Evolutionary conservation across 2,888 invertebrate genomes (phyloP).

Genomic region (Drosophila melanosoma): DNA sequence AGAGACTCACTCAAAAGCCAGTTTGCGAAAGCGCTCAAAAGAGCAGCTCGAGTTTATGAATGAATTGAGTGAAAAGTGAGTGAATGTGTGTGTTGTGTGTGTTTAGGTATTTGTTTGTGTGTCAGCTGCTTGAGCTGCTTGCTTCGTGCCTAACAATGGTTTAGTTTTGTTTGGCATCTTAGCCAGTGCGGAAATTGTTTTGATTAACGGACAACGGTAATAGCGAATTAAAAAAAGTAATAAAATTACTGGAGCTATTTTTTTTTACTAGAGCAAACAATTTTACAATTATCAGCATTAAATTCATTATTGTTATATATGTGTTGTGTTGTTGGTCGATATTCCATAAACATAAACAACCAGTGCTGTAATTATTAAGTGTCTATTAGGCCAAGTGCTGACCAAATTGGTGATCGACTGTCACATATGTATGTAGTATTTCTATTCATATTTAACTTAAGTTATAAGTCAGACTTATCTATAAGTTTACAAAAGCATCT

Average conservation of each 20-base stretch:
- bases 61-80: slow-evolving; percentile 62
- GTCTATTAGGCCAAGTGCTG: slow-evolving; percentile 24
- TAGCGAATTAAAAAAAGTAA: slow-evolving; percentile 32
- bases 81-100: slow-evolving; percentile 10
- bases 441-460: background rate
- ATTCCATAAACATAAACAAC: slow-evolving; percentile 27
- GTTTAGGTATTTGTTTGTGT: background rate
- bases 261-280: slow-evolving; percentile 62
- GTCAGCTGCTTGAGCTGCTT: slow-evolving; percentile 46
- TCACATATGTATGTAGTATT: slow-evolving; percentile 27
- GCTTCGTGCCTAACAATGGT: slow-evolving; percentile 54
- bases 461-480: slow-evolving; percentile 17
- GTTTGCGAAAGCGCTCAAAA: slow-evolving; percentile 47
- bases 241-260: slow-evolving; percentile 42
- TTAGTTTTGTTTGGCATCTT: slow-evolving; percentile 73
- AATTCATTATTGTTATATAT: slow-evolving; percentile 28
- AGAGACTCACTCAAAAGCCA: slow-evolving; percentile 48
- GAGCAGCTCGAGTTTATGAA: slow-evolving; percentile 61
- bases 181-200: slow-evolving; percentile 74
- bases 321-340: background rate
- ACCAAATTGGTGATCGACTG: slow-evolving; percentile 17
- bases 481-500: slow-evolving; percentile 3
- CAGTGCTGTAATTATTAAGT: slow-evolving; percentile 41
- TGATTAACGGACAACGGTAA: slow-evolving; percentile 64
- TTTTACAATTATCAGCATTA: slow-evolving; percentile 34